Conservation (phyloP, 2,888 invertebrate species). For the Sturmia bella region DNA sequence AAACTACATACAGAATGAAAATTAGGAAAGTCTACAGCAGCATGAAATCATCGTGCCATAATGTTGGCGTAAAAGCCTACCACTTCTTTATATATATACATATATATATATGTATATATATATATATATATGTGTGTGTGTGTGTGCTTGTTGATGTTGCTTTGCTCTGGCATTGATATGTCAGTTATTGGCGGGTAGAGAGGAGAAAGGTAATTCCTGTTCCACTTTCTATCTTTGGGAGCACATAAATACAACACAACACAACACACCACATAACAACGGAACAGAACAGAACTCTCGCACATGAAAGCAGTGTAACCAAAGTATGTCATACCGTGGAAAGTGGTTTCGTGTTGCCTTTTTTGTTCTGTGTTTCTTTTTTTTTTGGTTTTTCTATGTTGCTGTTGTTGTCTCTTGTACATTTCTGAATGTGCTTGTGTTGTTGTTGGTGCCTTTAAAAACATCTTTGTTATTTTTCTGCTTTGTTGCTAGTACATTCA, state of each 20-base stretch:
- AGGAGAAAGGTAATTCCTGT: conserved; percentile 78
- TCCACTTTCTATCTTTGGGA: conserved; percentile 80
- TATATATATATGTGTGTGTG: conserved; percentile 6
- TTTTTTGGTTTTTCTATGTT: conserved; percentile 33
- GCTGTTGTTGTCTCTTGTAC: conserved; percentile 33
- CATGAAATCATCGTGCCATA: conserved; percentile 71
- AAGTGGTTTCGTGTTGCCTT: conserved; percentile 64
- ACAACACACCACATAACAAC: conserved; percentile 22
- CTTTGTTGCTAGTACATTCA: conserved; percentile 42
- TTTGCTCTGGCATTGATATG: conserved; percentile 66
- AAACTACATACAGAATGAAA: conserved; percentile 35
- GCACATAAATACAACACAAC: conserved; percentile 69
- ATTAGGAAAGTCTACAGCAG: conserved; percentile 58
- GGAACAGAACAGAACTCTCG: conserved; percentile 37
- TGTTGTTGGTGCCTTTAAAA: conserved; percentile 9
- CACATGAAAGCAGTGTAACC: conserved; percentile 60
- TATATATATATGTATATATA: neutral
- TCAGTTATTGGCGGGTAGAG: conserved; percentile 64
- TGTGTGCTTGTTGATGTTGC: conserved; percentile 43
- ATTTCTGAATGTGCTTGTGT: conserved; percentile 21
- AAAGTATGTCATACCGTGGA: conserved; percentile 68
- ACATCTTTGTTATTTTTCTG: conserved; percentile 18
- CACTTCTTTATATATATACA: conserved; percentile 35
- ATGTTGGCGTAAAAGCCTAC: conserved; percentile 61
- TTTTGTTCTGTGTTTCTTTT: conserved; percentile 19